phyloP scores from a whole-genome alignment of 2,888 invertebrate genomes.

The Amblyjoppa fuscipennis region DNA sequence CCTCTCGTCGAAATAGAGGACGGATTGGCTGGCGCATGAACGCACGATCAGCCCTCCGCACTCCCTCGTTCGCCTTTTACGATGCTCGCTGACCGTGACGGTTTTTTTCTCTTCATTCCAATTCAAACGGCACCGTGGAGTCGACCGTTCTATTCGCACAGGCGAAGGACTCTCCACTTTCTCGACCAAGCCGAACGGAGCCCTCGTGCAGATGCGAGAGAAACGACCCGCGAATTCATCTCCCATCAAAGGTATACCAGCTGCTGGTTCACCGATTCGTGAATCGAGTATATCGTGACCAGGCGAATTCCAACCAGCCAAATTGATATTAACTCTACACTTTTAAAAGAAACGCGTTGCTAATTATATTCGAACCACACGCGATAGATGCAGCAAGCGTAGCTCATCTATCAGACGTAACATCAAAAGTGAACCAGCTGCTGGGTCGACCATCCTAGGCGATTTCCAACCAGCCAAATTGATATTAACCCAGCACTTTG shows the following conservation, averaged over 20 bases:
- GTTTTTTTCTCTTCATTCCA: not conserved
- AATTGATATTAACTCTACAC: not conserved
- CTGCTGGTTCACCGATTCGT: not conserved
- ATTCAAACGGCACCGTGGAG: not conserved
- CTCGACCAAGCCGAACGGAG: not conserved
- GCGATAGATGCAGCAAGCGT: not conserved
- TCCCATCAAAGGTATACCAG: not conserved
- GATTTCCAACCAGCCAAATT: not conserved
- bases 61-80: constrained; percentile 2
- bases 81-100: constrained; percentile 9
- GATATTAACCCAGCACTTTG: not conserved
- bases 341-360: too few species aligned
- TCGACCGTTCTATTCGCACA: constrained; percentile 2
- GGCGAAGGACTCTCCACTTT: not conserved
- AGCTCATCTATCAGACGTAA: not conserved
- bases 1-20: not conserved
- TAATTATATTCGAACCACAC: too few species aligned
- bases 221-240: not conserved
- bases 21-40: not conserved
- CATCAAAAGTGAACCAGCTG: not conserved
- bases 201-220: not conserved
- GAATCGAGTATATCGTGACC: too few species aligned
- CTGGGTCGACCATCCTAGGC: not conserved
- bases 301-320: not conserved
- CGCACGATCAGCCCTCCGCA: constrained; percentile 1